Base-by-base conservation (phyloP, 1,140 invertebrate genomes). In the Tenebrio molitor region DNA sequence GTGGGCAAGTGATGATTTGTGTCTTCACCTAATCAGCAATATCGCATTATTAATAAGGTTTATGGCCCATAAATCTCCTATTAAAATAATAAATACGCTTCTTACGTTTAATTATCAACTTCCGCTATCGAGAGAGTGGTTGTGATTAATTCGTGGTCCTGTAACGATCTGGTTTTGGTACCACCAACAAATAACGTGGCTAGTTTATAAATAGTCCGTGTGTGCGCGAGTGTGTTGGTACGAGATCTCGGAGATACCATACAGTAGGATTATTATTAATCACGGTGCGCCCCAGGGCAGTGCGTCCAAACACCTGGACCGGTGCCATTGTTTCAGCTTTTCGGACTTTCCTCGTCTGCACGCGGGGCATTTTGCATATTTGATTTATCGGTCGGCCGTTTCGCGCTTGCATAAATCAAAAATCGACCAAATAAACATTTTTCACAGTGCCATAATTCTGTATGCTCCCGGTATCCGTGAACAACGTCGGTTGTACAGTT, bases 201-300 rank as follows among this genome's bases (percentile, higher is more conserved):
- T 33, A 58, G 21, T 33, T 58, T 58, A 33, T 58, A 23, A 29
- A 58, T 29, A 70, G 25, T 42, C 8, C 8, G 16, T 46, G 41
- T 42, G 33, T 69, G 44, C n/a, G n/a, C n/a, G n/a, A n/a, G n/a
- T 34, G 44, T 53, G 66, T 46, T 46, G 41, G 65, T 33, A 46
- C 39, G 66, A 46, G 41, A 46, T 69, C 44, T 25, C 17, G 15
- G 53, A 72, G 76, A 77, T 77, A 77, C 21, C 71, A 73, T 74
- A 77, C 76, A 77, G 76, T 77, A 77, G 76, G 76, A 77, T 77
- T 77, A 73, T 75, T 75, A 77, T 77, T 77, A 77, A 77, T 77
- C 76, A 77, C 73, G 72, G 46, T 50, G 50, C 23, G 72, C 66
- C 72, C 15, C 41, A 23, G 71, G 73, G 66, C 16, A 53, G 29